Percentiles rank a stretch among this genome's conserved stretches.
phyloP scores from a whole-genome alignment of 2,888 invertebrate genomes.

The Adela reaumurella region DNA sequence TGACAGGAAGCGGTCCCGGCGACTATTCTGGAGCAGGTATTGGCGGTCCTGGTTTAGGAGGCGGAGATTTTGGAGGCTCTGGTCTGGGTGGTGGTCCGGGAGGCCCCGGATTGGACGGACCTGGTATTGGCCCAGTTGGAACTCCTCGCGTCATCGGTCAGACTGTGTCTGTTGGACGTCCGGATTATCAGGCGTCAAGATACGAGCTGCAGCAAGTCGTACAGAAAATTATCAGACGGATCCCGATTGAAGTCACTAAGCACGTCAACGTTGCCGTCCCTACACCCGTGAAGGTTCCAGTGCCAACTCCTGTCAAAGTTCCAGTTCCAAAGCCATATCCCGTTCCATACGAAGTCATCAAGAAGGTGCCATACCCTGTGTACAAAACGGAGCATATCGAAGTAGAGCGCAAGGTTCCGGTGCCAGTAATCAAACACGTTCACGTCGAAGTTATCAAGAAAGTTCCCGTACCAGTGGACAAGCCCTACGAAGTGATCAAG shows the following conservation, averaged over 20 bases:
- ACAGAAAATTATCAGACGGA: slow-evolving; percentile 39
- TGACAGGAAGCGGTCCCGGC: slow-evolving; percentile 11
- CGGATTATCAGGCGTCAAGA: slow-evolving; percentile 22
- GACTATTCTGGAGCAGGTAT: slow-evolving; percentile 4
- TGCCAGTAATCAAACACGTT: slow-evolving; percentile 37
- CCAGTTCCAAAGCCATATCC: slow-evolving; percentile 48
- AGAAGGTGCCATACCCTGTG: slow-evolving; percentile 44
- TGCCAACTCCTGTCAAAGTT: slow-evolving; percentile 39
- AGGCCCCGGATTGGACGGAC: slow-evolving; percentile 6
- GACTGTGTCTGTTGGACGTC: slow-evolving; percentile 12
- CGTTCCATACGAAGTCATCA: slow-evolving; percentile 41
- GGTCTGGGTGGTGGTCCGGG: slow-evolving; percentile 6
- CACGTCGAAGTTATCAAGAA: slow-evolving; percentile 43
- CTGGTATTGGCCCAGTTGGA: slow-evolving; percentile 24
- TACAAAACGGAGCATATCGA: slow-evolving; percentile 41
- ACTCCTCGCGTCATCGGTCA: slow-evolving; percentile 13
- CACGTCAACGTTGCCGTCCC: slow-evolving; percentile 40
- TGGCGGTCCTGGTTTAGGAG: not conserved
- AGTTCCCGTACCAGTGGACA: slow-evolving; percentile 38
- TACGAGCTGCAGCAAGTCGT: slow-evolving; percentile 45
- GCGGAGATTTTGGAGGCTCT: slow-evolving; percentile 7
- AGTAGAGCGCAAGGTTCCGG: slow-evolving; percentile 42
- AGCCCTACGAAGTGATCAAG: slow-evolving; percentile 45
- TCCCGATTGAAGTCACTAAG: slow-evolving; percentile 43
- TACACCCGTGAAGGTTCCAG: slow-evolving; percentile 37